Percentiles rank a stretch among this genome's conserved stretches.
phyloP scores from a whole-genome alignment of 2,888 invertebrate genomes.

The Drosophila nr. perissopoda region DNA sequence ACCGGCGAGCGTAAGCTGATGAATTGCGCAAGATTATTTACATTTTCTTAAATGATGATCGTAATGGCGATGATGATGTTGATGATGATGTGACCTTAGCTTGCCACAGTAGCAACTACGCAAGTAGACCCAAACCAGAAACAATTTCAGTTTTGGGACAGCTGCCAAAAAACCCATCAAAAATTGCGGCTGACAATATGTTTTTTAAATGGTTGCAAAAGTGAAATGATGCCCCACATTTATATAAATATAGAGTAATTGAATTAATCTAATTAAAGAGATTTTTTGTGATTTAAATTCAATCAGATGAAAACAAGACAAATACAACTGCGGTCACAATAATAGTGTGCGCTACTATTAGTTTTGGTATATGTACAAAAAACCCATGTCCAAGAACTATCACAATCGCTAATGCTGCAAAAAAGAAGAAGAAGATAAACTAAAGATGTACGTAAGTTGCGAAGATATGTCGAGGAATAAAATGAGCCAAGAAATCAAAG shows the following conservation, averaged over 20 bases:
- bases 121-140: slow-evolving; percentile 1
- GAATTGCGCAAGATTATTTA: slow-evolving; percentile 44
- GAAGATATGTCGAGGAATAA: not conserved
- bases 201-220: not conserved
- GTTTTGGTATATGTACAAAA: too few species aligned
- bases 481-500: not conserved
- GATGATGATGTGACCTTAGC: slow-evolving; percentile 11
- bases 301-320: not conserved
- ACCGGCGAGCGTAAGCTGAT: slow-evolving; percentile 37
- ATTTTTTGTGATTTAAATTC: not conserved
- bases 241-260: slow-evolving; percentile 1
- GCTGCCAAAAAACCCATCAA: slow-evolving; percentile 55
- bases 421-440: not conserved
- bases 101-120: not conserved
- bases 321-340: not conserved
- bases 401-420: not conserved
- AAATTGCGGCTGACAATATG: slow-evolving; percentile 12
- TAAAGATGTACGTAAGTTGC: not conserved
- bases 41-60: slow-evolving; percentile 10
- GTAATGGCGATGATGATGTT: not conserved
- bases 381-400: not conserved
- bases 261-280: slow-evolving; percentile 1
- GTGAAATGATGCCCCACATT: not conserved
- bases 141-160: slow-evolving; percentile 30
- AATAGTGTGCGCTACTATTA: not conserved